Conservation (phyloP, 2,797 vertebrate genomes). For the Cottoperca gobio region DNA sequence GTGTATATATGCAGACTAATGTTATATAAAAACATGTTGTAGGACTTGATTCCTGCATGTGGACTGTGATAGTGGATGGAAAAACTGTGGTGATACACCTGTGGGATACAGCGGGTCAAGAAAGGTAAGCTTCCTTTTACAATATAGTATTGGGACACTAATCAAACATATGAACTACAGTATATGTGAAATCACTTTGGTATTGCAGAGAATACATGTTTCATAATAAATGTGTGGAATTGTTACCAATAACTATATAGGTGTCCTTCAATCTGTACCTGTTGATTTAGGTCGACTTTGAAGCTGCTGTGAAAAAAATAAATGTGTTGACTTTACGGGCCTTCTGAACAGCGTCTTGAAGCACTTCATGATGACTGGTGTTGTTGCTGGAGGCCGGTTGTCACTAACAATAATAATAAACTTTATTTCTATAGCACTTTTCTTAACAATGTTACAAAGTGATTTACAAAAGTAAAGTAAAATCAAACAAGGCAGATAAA, state of each 20-base stretch:
- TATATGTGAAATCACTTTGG: too few species aligned
- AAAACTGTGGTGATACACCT: slow-evolving; percentile 87
- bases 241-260: too few species aligned
- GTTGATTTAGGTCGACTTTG: neutral
- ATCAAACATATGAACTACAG: too few species aligned
- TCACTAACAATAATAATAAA: too few species aligned
- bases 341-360: neutral
- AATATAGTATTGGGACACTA: neutral
- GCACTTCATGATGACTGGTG: neutral
- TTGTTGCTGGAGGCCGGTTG: too few species aligned
- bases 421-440: too few species aligned
- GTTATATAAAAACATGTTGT: slow-evolving; percentile 2
- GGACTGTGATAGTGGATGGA: slow-evolving; percentile 87
- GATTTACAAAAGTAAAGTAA: too few species aligned
- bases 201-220: too few species aligned
- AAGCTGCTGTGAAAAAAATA: neutral
- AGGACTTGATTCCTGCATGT: slow-evolving; percentile 92
- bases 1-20: slow-evolving; percentile 3
- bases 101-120: slow-evolving; percentile 98
- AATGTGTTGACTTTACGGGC: neutral
- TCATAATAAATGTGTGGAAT: too few species aligned
- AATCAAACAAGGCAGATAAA: too few species aligned
- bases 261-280: neutral
- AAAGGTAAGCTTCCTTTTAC: slow-evolving; percentile 83
- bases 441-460: too few species aligned